phyloP scores from a whole-genome alignment of 1,140 invertebrate species.

The Cydia strobilella region DNA sequence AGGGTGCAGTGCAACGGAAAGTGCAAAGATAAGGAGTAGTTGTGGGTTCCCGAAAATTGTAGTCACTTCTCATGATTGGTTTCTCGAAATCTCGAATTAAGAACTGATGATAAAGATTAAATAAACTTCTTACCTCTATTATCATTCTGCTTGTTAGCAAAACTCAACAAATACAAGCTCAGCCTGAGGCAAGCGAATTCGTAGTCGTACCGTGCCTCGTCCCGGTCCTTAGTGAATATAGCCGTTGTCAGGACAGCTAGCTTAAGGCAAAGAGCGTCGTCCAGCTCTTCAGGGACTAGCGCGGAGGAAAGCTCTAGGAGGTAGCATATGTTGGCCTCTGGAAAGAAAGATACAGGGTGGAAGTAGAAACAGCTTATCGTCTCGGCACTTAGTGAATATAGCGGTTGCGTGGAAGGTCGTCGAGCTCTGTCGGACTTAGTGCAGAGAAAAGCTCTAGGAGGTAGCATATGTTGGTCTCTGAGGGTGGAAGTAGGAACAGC shows the following conservation, averaged over 20 bases:
- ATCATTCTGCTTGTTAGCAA: slow-evolving; percentile 60
- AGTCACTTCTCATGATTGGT: background rate
- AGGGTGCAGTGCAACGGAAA: too few species aligned
- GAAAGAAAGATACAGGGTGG: slow-evolving; percentile 33
- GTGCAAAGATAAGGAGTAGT: too few species aligned
- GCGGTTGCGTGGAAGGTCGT: slow-evolving; percentile 53
- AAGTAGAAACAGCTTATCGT: background rate
- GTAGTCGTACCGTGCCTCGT: slow-evolving; percentile 47
- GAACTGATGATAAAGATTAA: background rate
- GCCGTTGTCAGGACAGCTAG: slow-evolving; percentile 57
- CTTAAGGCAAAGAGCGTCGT: slow-evolving; percentile 56
- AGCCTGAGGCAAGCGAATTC: slow-evolving; percentile 63
- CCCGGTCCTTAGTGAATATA: slow-evolving; percentile 55
- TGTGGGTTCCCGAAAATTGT: background rate
- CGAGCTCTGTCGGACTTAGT: slow-evolving; percentile 48
- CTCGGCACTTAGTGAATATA: slow-evolving; percentile 44
- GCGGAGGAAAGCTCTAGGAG: slow-evolving; percentile 58
- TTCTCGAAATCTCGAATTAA: too few species aligned
- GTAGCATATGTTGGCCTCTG: slow-evolving; percentile 63
- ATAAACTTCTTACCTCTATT: slow-evolving; percentile 55
- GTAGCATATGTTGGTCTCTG: slow-evolving; percentile 61
- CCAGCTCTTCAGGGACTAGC: slow-evolving; percentile 49
- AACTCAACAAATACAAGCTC: slow-evolving; percentile 52
- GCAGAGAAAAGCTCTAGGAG: slow-evolving; percentile 58
- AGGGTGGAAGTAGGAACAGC: slow-evolving; percentile 44